phyloP scores from a whole-genome alignment of 2,888 invertebrate species.

The Callyntrura sp. region DNA sequence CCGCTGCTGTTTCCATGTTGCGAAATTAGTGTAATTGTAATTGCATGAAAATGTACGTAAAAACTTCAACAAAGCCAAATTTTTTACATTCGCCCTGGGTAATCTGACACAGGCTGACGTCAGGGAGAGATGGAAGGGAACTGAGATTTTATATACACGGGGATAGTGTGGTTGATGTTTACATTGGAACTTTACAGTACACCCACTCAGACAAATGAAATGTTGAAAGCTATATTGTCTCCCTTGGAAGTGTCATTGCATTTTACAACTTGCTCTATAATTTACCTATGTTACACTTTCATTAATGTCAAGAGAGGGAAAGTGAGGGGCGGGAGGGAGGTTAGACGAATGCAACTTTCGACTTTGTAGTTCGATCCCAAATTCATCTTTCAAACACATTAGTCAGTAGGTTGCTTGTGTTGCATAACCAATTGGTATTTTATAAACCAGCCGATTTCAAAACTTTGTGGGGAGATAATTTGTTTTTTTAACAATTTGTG shows the following conservation, averaged over 20 bases:
- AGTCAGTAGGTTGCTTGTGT: no score
- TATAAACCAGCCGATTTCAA: no score
- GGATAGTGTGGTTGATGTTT: slow-evolving; percentile 7
- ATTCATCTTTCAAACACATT: slow-evolving; percentile 29
- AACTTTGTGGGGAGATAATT: background rate
- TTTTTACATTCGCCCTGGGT: slow-evolving; percentile 51
- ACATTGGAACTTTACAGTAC: background rate
- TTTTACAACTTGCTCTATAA: background rate
- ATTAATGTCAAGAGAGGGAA: slow-evolving; percentile 12
- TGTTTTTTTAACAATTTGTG: background rate
- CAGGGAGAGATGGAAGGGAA: slow-evolving; percentile 9
- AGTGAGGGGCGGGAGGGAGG: background rate
- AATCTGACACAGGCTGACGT: slow-evolving; percentile 28
- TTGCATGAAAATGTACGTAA: background rate
- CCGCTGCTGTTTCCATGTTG: background rate
- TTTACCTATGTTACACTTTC: background rate
- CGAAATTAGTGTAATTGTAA: slow-evolving; percentile 12
- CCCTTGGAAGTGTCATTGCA: background rate
- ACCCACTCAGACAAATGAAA: background rate
- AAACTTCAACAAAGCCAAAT: background rate
- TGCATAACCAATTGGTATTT: no score
- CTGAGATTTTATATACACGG: slow-evolving; percentile 32
- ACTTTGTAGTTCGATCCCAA: background rate
- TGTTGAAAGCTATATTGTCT: background rate
- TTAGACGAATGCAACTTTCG: background rate